Evolutionary conservation across 2,797 vertebrate species (phyloP).

Genomic region (Hypotaenidia okinawae): DNA sequence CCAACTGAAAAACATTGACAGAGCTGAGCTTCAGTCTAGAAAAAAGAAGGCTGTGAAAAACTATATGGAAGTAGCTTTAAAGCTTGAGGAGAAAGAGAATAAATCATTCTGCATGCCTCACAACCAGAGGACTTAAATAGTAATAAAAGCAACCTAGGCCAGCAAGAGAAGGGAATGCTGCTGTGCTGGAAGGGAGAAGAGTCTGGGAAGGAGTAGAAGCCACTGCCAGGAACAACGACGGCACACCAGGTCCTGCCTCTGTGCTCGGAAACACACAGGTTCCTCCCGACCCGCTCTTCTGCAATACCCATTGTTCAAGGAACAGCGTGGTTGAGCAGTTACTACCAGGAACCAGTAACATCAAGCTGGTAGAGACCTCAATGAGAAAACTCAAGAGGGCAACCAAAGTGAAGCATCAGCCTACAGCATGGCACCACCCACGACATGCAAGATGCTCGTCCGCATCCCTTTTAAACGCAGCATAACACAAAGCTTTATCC

Average conservation of each 20-base stretch:
- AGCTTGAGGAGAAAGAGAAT: background rate
- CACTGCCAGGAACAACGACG: background rate
- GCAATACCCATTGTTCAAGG: rapidly evolving
- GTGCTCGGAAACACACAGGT: background rate
- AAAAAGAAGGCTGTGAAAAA: background rate
- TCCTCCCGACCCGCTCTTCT: background rate
- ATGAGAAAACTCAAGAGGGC: background rate
- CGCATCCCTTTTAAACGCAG: background rate
- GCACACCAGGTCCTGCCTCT: background rate
- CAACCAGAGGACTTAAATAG: background rate
- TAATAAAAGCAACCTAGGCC: background rate
- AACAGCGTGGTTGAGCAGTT: background rate
- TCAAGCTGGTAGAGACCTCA: background rate
- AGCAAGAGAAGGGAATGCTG: background rate
- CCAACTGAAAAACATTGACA: background rate
- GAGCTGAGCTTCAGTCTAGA: background rate
- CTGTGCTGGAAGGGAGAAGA: background rate
- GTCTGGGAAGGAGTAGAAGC: background rate
- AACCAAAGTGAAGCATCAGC: background rate
- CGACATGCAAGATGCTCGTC: rapidly evolving
- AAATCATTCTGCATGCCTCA: background rate
- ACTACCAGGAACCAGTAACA: background rate
- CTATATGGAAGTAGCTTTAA: background rate
- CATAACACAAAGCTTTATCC: background rate
- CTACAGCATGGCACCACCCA: background rate